Conservation (phyloP, 2,113 vertebrate genomes). For the Chionodraco myersi region DNA sequence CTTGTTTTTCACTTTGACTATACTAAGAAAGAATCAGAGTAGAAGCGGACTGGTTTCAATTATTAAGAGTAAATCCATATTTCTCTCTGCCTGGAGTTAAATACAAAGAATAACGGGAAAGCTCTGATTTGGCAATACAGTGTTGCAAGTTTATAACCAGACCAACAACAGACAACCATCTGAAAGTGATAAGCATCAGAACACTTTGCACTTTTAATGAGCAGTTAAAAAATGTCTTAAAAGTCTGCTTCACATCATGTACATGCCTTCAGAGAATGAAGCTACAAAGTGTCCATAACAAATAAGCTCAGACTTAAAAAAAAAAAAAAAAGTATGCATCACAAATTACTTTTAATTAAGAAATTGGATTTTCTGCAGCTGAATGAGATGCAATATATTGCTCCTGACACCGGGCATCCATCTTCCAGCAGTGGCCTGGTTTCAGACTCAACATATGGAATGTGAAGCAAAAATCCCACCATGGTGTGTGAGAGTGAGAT, state of each 20-base stretch:
- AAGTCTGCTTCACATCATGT: background rate
- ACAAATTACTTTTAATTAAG: background rate
- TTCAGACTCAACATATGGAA: background rate
- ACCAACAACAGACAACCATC: conserved; percentile 11
- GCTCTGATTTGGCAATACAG: background rate
- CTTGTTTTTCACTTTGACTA: background rate
- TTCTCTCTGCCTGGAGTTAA: background rate
- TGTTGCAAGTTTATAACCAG: background rate
- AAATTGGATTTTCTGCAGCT: background rate
- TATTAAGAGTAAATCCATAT: background rate
- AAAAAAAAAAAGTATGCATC: background rate
- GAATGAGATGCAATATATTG: background rate
- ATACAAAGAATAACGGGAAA: background rate
- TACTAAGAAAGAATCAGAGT: background rate
- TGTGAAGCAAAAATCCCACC: background rate
- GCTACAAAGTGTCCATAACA: background rate
- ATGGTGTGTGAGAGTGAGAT: background rate
- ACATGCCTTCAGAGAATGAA: background rate
- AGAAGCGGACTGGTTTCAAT: conserved; percentile 15
- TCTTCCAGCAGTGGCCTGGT: background rate
- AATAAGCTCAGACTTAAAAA: background rate
- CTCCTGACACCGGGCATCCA: background rate
- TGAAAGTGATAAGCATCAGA: conserved; percentile 5
- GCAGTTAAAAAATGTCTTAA: background rate
- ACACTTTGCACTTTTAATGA: background rate